Evolutionary conservation across 2,113 vertebrate species (phyloP), one percentile per base, ranked within the genome.

Genomic region (Erinaceus europaeus): DNA sequence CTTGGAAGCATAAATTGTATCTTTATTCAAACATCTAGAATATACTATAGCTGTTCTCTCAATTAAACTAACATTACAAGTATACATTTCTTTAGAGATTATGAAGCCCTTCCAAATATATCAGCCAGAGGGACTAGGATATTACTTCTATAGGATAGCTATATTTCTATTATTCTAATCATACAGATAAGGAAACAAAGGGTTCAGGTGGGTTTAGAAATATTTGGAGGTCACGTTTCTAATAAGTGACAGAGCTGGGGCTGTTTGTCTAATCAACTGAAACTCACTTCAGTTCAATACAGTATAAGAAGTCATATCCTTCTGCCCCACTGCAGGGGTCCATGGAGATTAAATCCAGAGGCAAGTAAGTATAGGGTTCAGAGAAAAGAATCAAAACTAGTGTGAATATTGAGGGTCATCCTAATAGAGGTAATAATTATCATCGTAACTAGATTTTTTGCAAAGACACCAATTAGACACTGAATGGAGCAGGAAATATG

Each of bases 401-500:
- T 5, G 4, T n/a, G 53, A 59, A 62, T 13, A 71, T 6, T 18
- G 78, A 87, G 61, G 61, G 84, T 93, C 53, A 55, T 62, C 23
- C 5, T 21, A 42, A 84, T 27, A 62, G 71, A 69, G 77, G 67
- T 65, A 80, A 84, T 4, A 2, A 87, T 79, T 57, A 84, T 85
- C 85, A 46, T 61, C 2, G 42, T 77, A 29, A 73, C 59, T 74
- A 73, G 87, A 65, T 44, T 84, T 81, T 65, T 90, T 84, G 57
- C 40, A 20, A 17, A 71, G 92, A 89, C 25, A 79, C 77, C 69
- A 94, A 93, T 95, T 95, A 94, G 90, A 84, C 53, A 69, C 64
- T 18, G 36, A 7, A 12, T 42, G 42, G 48, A 82, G 61, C 15
- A 52, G 67, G 74, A 84, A 48, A 61, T 78, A 61, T 8, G 48